Base-by-base conservation (phyloP, 2,113 vertebrate genomes). In the Paracanthobrama guichenoti region DNA sequence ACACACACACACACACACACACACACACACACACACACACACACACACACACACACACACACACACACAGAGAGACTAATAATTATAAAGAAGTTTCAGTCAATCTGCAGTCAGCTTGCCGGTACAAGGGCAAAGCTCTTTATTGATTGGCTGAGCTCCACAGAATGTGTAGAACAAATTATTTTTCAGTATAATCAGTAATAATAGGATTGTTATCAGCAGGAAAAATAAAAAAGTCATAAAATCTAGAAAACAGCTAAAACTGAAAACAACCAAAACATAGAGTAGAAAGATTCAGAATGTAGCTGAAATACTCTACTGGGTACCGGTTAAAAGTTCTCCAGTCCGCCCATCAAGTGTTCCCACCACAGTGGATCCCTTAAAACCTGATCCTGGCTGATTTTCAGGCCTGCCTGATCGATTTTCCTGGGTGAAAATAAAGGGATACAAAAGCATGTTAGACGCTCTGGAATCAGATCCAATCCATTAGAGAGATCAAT, bases 401-500 rank as follows among this genome's bases (percentile, higher is more conserved):
- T 96, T 96, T 95, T 95, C 95, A 90, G 94, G 95, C 95, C 93
- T 94, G 92, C 90, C 59, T 92, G 95, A 97, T 97, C 95, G 96
- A 97, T 97, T 95, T 96, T 95, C 95, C 94, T 91, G 93, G 94
- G 92, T 94, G 93, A 94, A 95, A 95, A 92, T 95, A 95, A 87
- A 78, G 95, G 95, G 95, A 95, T 95, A 94, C 94, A 93, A 95
- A 94, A 96, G 93, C 95, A 94, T 92, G 88, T 96, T 91, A 93
- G 95, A 96, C 94, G 94, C 93, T 93, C 95, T 95, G 96, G 96
- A 97, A 97, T 96, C 94, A 95, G 96, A 97, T 96, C 95, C 95
- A 96, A 95, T 97, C 96, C 96, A 97, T 98, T 97, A 98, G 94
- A 90, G 90, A 93, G 93, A 97, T 97, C 97, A 94, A 98, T 98